phyloP scores from a whole-genome alignment of 64 coral and sea anemone species.

The Actinia equina region DNA sequence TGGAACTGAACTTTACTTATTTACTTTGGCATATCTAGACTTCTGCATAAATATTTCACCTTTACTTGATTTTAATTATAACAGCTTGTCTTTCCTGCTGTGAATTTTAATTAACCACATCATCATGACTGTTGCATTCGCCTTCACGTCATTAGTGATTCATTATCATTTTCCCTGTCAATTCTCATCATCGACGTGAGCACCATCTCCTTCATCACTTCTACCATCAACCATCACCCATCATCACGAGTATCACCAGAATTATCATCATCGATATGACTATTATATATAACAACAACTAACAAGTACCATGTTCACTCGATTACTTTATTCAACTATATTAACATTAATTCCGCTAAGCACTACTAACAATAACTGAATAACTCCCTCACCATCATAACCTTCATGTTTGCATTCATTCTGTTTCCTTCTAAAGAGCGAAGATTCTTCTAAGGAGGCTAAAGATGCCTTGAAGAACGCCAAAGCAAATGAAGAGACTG shows the following conservation, averaged over 20 bases:
- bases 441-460: slow-evolving; percentile 60
- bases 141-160: too few species aligned
- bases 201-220: background rate
- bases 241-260: background rate
- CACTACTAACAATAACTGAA: background rate
- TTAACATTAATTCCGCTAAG: background rate
- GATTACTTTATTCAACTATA: too few species aligned
- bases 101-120: background rate
- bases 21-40: too few species aligned
- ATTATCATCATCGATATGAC: too few species aligned
- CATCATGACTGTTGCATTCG: too few species aligned
- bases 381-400: background rate
- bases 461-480: slow-evolving; percentile 88
- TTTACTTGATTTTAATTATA: too few species aligned
- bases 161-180: background rate
- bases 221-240: background rate
- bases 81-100: too few species aligned
- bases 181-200: background rate
- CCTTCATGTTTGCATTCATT: background rate
- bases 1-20: too few species aligned
- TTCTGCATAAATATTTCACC: too few species aligned
- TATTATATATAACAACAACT: too few species aligned
- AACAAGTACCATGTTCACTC: too few species aligned
- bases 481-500: slow-evolving; percentile 79
- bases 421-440: slow-evolving; percentile 21